phyloP scores from a whole-genome alignment of 2,797 vertebrate genomes.

The Delichon dasypus region DNA sequence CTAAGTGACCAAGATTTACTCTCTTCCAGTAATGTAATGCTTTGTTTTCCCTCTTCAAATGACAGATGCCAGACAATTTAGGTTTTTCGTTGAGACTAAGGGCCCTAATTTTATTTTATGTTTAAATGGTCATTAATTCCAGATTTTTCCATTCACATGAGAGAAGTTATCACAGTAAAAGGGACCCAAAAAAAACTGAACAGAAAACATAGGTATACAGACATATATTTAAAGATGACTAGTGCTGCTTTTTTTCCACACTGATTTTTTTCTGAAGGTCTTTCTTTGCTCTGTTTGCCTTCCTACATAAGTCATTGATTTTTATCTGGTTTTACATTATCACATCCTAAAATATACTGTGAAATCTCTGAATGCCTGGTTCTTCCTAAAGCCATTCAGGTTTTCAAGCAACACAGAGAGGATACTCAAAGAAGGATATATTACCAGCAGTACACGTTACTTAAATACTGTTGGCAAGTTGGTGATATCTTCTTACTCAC shows the following conservation, averaged over 20 bases:
- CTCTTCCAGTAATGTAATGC: not conserved
- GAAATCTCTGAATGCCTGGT: not conserved
- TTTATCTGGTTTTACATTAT: constrained; percentile 20
- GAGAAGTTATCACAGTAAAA: not conserved
- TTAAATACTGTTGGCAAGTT: not conserved
- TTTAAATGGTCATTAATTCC: not conserved
- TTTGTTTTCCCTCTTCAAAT: not conserved
- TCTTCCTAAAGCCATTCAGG: not conserved
- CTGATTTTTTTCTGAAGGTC: not conserved
- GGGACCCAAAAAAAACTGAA: not conserved
- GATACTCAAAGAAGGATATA: not conserved
- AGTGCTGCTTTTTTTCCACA: not conserved
- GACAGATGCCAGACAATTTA: not conserved
- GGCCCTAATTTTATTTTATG: not conserved
- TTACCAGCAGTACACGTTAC: not conserved
- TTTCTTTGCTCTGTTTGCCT: not conserved
- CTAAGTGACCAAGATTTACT: not conserved
- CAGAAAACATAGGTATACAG: not conserved
- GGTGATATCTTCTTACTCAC: not conserved
- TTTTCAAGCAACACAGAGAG: not conserved
- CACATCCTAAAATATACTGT: not conserved
- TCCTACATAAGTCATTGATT: not conserved
- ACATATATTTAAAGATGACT: not conserved
- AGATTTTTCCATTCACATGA: not conserved
- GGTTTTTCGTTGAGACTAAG: not conserved